These are phyloP conservation scores for Drosophila nannoptera DNA, from an alignment of 1,140 invertebrate species.

Conservation along the genomic window DNA sequence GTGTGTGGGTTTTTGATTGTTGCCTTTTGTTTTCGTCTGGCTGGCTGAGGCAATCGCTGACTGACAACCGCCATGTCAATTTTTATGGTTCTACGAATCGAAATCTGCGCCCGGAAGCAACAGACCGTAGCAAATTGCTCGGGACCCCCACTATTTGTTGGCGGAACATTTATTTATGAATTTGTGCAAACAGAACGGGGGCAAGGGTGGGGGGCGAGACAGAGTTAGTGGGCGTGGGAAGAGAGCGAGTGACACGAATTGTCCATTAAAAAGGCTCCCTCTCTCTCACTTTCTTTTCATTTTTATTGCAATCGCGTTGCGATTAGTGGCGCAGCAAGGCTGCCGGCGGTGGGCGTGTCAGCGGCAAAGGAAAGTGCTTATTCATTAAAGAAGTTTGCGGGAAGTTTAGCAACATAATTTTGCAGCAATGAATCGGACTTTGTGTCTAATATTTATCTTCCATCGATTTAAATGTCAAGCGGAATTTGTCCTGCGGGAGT, in stretches of 20 bases:
- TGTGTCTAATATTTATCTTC: conserved; percentile 67
- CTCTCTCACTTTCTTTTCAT: no score
- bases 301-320: conserved; percentile 19
- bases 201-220: not conserved
- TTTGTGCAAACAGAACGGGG: conserved; percentile 1
- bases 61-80: conserved; percentile 6
- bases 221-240: no score
- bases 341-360: not conserved
- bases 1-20: no score
- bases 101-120: conserved; percentile 9
- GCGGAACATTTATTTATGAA: conserved; percentile 27
- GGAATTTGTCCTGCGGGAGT: conserved; percentile 63
- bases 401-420: conserved; percentile 65
- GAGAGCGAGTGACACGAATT: conserved; percentile 29
- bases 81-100: not conserved
- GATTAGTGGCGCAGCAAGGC: conserved; percentile 15
- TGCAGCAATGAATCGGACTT: conserved; percentile 61
- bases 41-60: conserved; percentile 5
- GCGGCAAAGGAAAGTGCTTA: conserved; percentile 42
- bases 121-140: conserved; percentile 18
- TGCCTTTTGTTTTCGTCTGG: no score
- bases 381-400: conserved; percentile 37
- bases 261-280: conserved; percentile 46
- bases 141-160: conserved; percentile 16
- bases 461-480: conserved; percentile 74